Percentiles rank a stretch among this genome's conserved stretches.
phyloP scores from a whole-genome alignment of 2,797 vertebrate species.

The Carduelis carduelis region DNA sequence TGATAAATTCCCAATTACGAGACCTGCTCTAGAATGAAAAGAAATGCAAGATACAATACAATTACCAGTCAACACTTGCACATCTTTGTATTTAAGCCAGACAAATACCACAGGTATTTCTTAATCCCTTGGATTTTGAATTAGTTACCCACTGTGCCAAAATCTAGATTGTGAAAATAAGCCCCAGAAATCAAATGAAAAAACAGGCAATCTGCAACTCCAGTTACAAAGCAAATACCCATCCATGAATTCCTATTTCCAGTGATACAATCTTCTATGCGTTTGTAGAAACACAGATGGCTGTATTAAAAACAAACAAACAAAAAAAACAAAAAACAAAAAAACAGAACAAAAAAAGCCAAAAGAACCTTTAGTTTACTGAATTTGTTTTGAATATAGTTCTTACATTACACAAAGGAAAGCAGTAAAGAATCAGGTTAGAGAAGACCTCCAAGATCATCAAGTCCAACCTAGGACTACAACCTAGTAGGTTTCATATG shows the following conservation, averaged over 20 bases:
- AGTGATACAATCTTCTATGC: background rate
- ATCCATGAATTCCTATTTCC: background rate
- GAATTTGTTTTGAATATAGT: background rate
- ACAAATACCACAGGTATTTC: conserved; percentile 54
- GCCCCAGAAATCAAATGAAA: background rate
- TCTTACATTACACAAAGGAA: background rate
- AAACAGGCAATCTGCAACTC: background rate
- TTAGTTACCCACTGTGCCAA: background rate
- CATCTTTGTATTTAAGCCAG: conserved; percentile 37
- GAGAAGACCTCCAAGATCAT: background rate
- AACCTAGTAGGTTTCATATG: background rate
- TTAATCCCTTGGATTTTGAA: conserved; percentile 43
- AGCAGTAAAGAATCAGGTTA: background rate
- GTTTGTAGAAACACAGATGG: background rate
- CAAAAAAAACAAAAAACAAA: background rate
- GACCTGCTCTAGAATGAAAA: conserved; percentile 62
- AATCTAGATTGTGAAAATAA: conserved; percentile 41
- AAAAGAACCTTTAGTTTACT: background rate
- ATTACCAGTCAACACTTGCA: conserved; percentile 64
- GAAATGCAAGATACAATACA: conserved; percentile 44
- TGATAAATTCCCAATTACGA: conserved; percentile 69
- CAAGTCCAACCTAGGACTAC: background rate
- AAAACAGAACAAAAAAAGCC: background rate
- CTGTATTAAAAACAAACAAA: background rate
- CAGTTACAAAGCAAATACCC: background rate